phyloP scores from a whole-genome alignment of 2,113 vertebrate genomes.

The Eulemur rufifrons region DNA sequence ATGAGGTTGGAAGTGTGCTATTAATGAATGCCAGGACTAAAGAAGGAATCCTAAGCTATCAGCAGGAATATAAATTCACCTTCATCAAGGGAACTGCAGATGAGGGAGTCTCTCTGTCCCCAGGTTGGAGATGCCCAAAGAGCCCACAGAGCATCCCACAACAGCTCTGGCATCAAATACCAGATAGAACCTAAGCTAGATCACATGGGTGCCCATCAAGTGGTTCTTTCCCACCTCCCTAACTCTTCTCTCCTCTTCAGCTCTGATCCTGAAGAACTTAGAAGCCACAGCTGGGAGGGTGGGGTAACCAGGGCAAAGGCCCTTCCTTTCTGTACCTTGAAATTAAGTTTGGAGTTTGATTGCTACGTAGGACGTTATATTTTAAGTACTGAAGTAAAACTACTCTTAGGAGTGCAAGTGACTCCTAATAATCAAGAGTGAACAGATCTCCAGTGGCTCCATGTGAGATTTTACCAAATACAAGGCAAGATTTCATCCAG shows the following conservation, averaged over 20 bases:
- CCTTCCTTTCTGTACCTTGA: not conserved
- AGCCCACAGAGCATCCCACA: not conserved
- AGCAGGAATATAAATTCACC: not conserved
- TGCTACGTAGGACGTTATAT: not conserved
- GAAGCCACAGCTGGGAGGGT: not conserved
- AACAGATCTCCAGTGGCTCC: not conserved
- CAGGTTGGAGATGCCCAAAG: not conserved
- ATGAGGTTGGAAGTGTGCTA: no score
- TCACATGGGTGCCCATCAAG: rapidly evolving
- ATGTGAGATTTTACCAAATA: not conserved
- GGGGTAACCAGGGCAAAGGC: not conserved
- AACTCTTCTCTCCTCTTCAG: not conserved
- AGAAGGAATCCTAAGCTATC: not conserved
- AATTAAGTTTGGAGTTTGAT: not conserved
- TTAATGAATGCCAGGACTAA: not conserved
- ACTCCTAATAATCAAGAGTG: not conserved
- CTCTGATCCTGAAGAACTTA: not conserved
- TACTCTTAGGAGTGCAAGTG: not conserved
- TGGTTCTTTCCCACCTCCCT: not conserved
- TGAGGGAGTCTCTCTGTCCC: not conserved
- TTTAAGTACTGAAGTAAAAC: not conserved
- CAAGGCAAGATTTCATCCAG: not conserved
- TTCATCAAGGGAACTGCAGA: not conserved
- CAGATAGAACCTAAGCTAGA: not conserved
- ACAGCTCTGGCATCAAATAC: not conserved